Base-by-base conservation (phyloP, 2,113 vertebrate genomes). In the Paramormyrops kingsleyae region DNA sequence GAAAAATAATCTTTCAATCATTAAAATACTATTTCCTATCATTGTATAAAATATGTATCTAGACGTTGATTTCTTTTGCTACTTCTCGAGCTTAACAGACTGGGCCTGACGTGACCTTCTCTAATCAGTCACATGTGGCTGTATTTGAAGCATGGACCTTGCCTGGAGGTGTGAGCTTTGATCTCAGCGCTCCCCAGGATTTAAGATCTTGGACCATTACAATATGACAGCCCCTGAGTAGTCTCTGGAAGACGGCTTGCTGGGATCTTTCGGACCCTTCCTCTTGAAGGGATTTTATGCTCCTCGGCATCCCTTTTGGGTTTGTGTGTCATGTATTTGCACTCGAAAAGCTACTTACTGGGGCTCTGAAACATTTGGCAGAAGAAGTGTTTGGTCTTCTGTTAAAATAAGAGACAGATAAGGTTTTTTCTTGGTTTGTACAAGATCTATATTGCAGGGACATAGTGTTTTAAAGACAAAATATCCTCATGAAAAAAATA, bases 161-260 rank as follows among this genome's bases (percentile, higher is more conserved):
- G 49, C 85, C 85, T 39, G 31, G n/a, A 56, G 85, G 85, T 87
- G 85, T 87, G 27, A 17, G 85, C 50, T 87, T 87, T 87, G 50
- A 87, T 87, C 85, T 87, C 85, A 52, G 27, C 0, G 1, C 85
- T 87, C 31, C 31, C 47, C 12, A 27, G 85, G 85, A 87, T 56
- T 35, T 87, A 35, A 47, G 13, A 52, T 87, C 85, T 56, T 1
- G 31, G 50, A n/a, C 85, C 85, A 39, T 56, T 87, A 35, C 31
- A 39, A 39, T 53, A 7, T 31, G 85, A 39, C 49, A 27, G 85
- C 49, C 46, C 47, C 46, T 15, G 50, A 47, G 44, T 44, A 47
- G 39, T n/a, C 6, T 47, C 35, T 24, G 4, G 13, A 47, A 56
- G 27, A 87, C n/a, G 6, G 27, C 13, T 47, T 39, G 27, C 84